Evolutionary conservation across 2,113 vertebrate genomes (phyloP), one percentile per base, ranked within the genome.

Genomic region (Tupaia tana): DNA sequence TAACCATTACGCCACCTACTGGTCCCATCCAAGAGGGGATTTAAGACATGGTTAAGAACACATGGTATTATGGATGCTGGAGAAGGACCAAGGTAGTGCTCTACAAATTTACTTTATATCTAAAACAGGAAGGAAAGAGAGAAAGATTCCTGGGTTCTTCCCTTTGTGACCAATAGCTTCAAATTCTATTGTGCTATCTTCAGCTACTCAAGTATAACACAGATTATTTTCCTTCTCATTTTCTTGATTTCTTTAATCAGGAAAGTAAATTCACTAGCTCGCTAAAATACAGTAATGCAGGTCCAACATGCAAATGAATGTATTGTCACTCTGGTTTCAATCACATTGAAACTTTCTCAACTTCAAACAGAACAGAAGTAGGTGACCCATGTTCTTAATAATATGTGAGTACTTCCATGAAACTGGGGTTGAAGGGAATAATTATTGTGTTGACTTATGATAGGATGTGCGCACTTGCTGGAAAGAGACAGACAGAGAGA

Each of bases 351-450:
- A 89, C 27, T 69, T 93, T 67, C 24, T 84, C 82, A 69, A 4
- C 5, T 94, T 61, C 6, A 77, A 54, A 27, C n/a, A 78, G 14
- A 54, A 27, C 25, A 78, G 14, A 89, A 77, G 7, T 59, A 82
- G 18, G n/a, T 43, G 22, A 58, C 75, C 22, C 15, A 16, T 69
- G 20, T 59, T 90, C 7, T 64, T 20, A 91, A 74, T 25, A 31
- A 2, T 71, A 3, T 75, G 2, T 79, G 34, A 27, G 5, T 56
- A 8, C 31, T 6, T 18, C 1, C 9, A 19, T 52, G 0, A 20
- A 19, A 10, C 9, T 6, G 2, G 3, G 14, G 1, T 27, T 7
- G 24, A 5, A 3, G 14, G 13, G 10, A 18, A n/a, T 29, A 77
- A 43, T 43, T 43, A 43, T 43, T 43, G 43, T 43, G 43, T 43